Base-by-base conservation (phyloP, 2,888 invertebrate genomes). In the Trilocha varians region DNA sequence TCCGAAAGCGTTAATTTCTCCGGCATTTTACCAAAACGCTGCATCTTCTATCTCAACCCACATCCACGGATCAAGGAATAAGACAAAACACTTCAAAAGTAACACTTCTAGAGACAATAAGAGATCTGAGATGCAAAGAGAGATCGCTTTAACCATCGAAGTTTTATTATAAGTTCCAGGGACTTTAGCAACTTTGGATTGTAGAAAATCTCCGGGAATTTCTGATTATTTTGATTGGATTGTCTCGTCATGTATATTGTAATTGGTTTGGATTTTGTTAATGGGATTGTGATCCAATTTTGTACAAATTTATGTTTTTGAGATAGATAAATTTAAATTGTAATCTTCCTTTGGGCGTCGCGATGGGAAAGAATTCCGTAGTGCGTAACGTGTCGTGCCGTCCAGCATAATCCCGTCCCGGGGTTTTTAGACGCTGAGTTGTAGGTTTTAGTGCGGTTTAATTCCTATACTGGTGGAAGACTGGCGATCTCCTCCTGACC, bases 51-150 rank as follows among this genome's bases (percentile, higher is more conserved):
- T 50, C 53, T 66, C 62, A 41, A 4, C 45, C 63, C 61, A 55
- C 5, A 38, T 36, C 13, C 34, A 32, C 43, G 47, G 48, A 53
- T 60, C 53, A 60, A 57, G 57, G 53, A 58, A 49, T 55, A 46
- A 55, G 56, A 53, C 49, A 52, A 48, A 52, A 60, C 50, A 53
- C 59, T 64, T 59, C 55, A 50, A 51, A 67, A 70, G 65, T 62
- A 61, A 61, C 57, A 58, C 57, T 59, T 67, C 60, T 55, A 57
- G 64, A 62, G 67, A 70, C 65, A 64, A 65, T 65, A 68, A 64
- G 60, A 68, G 59, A 68, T 65, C 56, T 56, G 49, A 56, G 55
- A 64, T 61, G 55, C 53, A 52, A 53, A 54, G 51, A 59, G 56
- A 67, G 65, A 70, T 68, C 62, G 57, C 57, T 64, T 61, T 62